Evolutionary conservation across 1,140 invertebrate genomes (phyloP), one percentile per base, ranked within the genome.

Genomic region (Calliphora vicina): DNA sequence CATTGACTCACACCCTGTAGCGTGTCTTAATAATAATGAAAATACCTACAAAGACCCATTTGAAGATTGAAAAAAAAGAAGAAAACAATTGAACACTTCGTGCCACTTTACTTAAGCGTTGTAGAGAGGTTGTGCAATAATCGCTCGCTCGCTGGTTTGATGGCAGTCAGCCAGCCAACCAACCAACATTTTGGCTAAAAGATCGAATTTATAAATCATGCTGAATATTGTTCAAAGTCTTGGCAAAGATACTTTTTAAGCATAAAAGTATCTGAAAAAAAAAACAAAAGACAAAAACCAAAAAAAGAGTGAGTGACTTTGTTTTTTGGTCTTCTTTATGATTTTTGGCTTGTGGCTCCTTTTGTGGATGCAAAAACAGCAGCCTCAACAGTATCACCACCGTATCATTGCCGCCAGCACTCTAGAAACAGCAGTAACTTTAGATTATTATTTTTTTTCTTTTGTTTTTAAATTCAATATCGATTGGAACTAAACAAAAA

Each of bases 101-200:
- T 78, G 74, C 74, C 74, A 78, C 74, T 78, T 78, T 78, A 78
- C 74, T 78, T 78, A 25, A 78, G 74, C 35, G 74, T 78, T 43
- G 20, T 67, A 5, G 61, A 20, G 8, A 25, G n/a, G 74, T 78
- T 78, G 74, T 78, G 35, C 74, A 78, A 78, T 78, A 78, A 20
- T 78, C 26, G 29, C 29, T 35, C n/a, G 29, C 29, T 35, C 29
- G 25, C n/a, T 78, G 74, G 25, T 26, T n/a, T 78, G 74, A 78
- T 78, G 17, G 35, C 72, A 74, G 10, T 13, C n/a, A 78, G 17
- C 74, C 72, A 74, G 10, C 26, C n/a, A 78, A 78, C 74, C 72
- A 74, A 17, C 72, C 35, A 78, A 78, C 35, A 43, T 78, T 78
- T 35, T 43, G 10, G 35, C 74, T 26, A 78, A 43, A 78, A 78